These are phyloP conservation scores for Maniola hyperantus DNA, from an alignment of 2,888 invertebrate genomes.

Conservation along the genomic window DNA sequence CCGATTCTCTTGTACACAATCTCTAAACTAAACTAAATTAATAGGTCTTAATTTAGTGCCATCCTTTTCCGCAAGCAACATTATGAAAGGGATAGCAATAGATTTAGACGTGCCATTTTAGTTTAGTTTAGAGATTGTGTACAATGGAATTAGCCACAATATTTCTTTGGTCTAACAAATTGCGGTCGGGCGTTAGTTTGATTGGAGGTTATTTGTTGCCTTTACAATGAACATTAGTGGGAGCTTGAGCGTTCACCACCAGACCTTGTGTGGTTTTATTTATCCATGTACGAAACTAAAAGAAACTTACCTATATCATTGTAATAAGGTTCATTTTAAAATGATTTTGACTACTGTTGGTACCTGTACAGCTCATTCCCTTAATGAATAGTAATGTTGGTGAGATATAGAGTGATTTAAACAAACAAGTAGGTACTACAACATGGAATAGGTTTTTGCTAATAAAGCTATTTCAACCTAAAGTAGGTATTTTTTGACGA, in stretches of 20 bases:
- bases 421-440: slow-evolving; percentile 29
- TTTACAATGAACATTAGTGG: slow-evolving; percentile 78
- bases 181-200: slow-evolving; percentile 78
- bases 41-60: too few relatives aligned
- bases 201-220: slow-evolving; percentile 79
- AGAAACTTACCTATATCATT: slow-evolving; percentile 26
- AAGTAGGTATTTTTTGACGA: too few relatives aligned
- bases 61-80: too few relatives aligned
- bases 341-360: slow-evolving; percentile 19
- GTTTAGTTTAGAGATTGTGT: too few relatives aligned
- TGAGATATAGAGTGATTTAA: slow-evolving; percentile 38
- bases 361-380: slow-evolving; percentile 38
- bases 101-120: too few relatives aligned
- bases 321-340: slow-evolving; percentile 33
- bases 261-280: slow-evolving; percentile 36
- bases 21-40: too few relatives aligned
- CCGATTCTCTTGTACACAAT: too few relatives aligned
- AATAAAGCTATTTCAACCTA: slow-evolving; percentile 18
- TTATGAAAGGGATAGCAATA: too few relatives aligned
- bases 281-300: slow-evolving; percentile 31
- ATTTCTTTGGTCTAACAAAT: slow-evolving; percentile 76
- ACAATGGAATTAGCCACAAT: too few relatives aligned
- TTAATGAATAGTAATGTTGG: slow-evolving; percentile 42
- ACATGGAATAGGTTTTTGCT: slow-evolving; percentile 28
- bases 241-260: slow-evolving; percentile 40